Evolutionary conservation across 2,888 invertebrate species (phyloP).

Genomic region (Catocala sponsa): DNA sequence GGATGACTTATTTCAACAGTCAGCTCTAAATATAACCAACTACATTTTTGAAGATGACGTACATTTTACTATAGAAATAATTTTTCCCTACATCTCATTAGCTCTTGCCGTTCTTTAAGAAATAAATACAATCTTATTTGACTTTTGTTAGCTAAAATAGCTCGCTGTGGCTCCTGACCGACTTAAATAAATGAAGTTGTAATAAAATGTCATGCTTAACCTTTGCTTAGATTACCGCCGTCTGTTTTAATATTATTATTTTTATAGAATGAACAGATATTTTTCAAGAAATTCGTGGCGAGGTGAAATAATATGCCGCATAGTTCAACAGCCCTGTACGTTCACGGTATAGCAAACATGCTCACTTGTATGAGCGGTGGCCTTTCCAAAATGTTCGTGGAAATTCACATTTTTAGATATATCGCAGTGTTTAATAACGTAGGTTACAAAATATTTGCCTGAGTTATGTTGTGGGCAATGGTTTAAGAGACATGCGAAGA

Average conservation of each 20-base stretch:
- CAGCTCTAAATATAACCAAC: too few relatives aligned
- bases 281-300: background rate
- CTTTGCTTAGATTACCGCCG: background rate
- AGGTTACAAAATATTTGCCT: too few relatives aligned
- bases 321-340: too few relatives aligned
- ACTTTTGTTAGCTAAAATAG: constrained; percentile 9
- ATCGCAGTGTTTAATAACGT: too few relatives aligned
- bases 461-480: too few relatives aligned
- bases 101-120: background rate
- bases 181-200: constrained; percentile 9
- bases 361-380: background rate
- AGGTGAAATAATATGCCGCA: background rate
- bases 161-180: constrained; percentile 4
- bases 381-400: background rate
- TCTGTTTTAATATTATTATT: constrained; percentile 5
- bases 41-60: too few relatives aligned
- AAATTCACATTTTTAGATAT: background rate
- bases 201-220: constrained; percentile 6
- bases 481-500: too few relatives aligned
- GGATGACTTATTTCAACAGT: too few relatives aligned
- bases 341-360: background rate
- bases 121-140: constrained; percentile 9
- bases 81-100: constrained; percentile 2
- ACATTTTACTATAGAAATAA: too few relatives aligned
- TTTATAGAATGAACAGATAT: background rate